phyloP scores from a whole-genome alignment of 2,888 invertebrate genomes.

The Epicampocera succincta region DNA sequence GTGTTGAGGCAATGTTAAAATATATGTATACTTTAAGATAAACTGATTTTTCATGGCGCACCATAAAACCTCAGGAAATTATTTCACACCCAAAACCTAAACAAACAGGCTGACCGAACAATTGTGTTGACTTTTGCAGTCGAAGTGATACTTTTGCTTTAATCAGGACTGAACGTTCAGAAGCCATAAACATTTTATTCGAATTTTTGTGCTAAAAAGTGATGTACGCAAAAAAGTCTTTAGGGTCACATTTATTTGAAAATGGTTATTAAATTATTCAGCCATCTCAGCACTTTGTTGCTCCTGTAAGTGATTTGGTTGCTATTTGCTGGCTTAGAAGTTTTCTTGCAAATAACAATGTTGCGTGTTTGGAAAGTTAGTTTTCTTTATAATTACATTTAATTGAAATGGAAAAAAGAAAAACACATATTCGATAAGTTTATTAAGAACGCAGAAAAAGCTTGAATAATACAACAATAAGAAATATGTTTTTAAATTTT shows the following conservation, averaged over 20 bases:
- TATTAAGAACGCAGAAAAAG: too few relatives aligned
- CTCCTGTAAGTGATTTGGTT: conserved; percentile 4
- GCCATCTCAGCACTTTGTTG: conserved; percentile 15
- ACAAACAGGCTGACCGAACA: conserved; percentile 28
- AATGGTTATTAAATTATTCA: conserved; percentile 3
- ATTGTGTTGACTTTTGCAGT: conserved; percentile 6
- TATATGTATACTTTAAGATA: neutral
- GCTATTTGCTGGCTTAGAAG: neutral
- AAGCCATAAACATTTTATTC: neutral
- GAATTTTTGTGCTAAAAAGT: neutral
- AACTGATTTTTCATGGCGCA: conserved; percentile 17
- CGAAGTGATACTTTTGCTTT: neutral
- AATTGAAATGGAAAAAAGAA: conserved; percentile 40
- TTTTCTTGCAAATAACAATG: conserved; percentile 4
- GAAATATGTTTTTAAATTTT: too few relatives aligned
- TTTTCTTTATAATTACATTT: conserved; percentile 27
- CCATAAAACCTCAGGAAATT: conserved; percentile 1
- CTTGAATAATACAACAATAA: too few relatives aligned
- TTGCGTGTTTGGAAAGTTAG: conserved; percentile 53
- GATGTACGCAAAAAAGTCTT: too few relatives aligned
- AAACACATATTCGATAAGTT: too few relatives aligned
- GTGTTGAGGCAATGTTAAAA: conserved; percentile 13
- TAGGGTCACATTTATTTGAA: too few relatives aligned
- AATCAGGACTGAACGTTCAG: too few relatives aligned
- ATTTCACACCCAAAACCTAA: conserved; percentile 35